A percentile compares a stretch with the other conserved stretches of the same genome.
phyloP scores from a whole-genome alignment of 2,888 invertebrate species.

The Brachycybe producta region DNA sequence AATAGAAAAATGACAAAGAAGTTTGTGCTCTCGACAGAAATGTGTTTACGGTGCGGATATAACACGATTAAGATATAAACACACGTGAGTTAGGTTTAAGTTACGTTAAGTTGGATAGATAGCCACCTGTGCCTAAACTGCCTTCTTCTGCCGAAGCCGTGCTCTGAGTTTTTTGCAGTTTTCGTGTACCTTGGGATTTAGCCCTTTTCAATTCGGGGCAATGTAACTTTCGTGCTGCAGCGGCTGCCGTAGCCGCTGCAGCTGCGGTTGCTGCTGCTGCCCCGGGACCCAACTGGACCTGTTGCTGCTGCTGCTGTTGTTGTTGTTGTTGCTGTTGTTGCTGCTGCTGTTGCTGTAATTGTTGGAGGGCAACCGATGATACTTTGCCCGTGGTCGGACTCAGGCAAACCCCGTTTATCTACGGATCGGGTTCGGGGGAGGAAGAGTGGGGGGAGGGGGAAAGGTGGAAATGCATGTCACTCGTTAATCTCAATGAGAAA shows the following conservation, averaged over 20 bases:
- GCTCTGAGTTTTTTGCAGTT: conserved; percentile 23
- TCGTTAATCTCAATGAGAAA: neutral
- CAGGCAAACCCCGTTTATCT: conserved; percentile 67
- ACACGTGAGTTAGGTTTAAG: too few species aligned
- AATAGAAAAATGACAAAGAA: too few species aligned
- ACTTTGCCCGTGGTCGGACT: conserved; percentile 45
- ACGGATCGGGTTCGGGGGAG: conserved; percentile 27
- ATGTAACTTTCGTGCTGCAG: conserved; percentile 34
- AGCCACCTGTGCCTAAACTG: conserved; percentile 28
- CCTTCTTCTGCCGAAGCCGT: conserved; percentile 20
- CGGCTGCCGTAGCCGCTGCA: conserved; percentile 24
- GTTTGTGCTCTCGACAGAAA: too few species aligned
- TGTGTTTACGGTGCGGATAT: too few species aligned
- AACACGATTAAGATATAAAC: conserved; percentile 3
- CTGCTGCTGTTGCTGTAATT: conserved; percentile 29
- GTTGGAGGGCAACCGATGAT: too few species aligned
- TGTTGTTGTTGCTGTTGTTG: conserved; percentile 24
- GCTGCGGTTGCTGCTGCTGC: conserved; percentile 32
- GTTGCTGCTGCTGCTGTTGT: conserved; percentile 28
- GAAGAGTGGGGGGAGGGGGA: neutral
- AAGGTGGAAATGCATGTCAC: conserved; percentile 9
- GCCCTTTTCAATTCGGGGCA: conserved; percentile 59
- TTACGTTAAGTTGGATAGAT: conserved; percentile 21
- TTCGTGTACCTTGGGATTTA: conserved; percentile 83
- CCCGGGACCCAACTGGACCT: conserved; percentile 26